Evolutionary conservation across 2,797 vertebrate genomes (phyloP), one percentile per base, ranked within the genome.

Genomic region (Xyrichtys novacula): DNA sequence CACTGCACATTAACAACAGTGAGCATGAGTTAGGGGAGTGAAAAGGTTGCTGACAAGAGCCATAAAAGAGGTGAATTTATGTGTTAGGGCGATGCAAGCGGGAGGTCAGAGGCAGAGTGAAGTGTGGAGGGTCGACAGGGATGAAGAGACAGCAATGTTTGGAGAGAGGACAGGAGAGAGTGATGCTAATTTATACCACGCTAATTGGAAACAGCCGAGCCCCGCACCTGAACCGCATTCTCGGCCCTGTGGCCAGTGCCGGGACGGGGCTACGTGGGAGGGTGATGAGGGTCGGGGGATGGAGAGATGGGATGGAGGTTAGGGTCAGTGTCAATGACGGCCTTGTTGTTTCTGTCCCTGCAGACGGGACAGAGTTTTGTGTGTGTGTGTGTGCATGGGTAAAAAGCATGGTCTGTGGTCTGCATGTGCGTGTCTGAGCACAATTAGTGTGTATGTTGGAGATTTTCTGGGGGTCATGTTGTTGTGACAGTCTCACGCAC

Each of bases 191-290:
- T 94, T 92, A 94, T 94, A 90, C 85, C 76, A 74, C 26, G 73
- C 84, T 94, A 94, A 95, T 94, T 94, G 91, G 92, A 94, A 94
- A 88, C 93, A 94, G 93, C 80, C 74, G 87, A 85, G 78, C 29
- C 74, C 83, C 86, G 91, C 93, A 94, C 93, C 94, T 94, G 94
- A 94, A 92, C 85, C 74, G 80, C 90, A 91, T 90, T 91, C 89
- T 73, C 22, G 58, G 70, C 84, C 75, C 74, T 50, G 53, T 72
- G 79, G 76, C 84, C 82, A 59, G 65, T 25, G 50, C 36, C 2
- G 44, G 64, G 26, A 50, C 59, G 8, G 57, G 74, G 75, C 81
- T 42, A 88, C 74, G 84, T 89, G 89, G 91, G 91, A 92, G 90
- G 90, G 88, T 81, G 85, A 89, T 72, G 83, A 87, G 73, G 83